These are phyloP conservation scores for Otolemur crassicaudatus DNA, from an alignment of 2,797 vertebrate genomes.

Conservation along the genomic window DNA sequence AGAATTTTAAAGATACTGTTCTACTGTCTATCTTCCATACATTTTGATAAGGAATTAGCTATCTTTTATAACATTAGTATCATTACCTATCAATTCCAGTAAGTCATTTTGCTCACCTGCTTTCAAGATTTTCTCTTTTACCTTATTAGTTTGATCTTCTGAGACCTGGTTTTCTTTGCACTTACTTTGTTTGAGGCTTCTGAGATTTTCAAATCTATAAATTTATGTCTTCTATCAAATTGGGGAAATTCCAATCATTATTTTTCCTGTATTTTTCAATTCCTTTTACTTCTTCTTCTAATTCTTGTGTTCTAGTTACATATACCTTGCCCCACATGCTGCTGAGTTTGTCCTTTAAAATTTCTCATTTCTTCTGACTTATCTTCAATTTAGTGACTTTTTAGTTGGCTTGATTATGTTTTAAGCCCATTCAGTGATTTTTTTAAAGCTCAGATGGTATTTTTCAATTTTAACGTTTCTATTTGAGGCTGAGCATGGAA, in stretches of 20 bases:
- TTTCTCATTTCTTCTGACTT: neutral
- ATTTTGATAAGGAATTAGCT: neutral
- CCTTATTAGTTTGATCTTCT: neutral
- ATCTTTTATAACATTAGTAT: neutral
- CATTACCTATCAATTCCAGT: neutral
- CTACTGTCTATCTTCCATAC: neutral
- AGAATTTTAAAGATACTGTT: neutral
- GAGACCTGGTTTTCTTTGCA: neutral
- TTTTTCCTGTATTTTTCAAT: neutral
- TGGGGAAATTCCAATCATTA: neutral
- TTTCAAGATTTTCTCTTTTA: neutral
- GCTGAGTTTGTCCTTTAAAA: neutral
- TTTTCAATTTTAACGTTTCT: neutral
- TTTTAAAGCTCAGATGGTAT: neutral
- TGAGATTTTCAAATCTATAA: neutral
- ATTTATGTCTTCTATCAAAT: neutral
- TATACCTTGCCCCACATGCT: neutral
- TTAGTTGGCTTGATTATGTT: neutral
- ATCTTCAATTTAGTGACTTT: neutral
- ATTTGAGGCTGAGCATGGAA: neutral
- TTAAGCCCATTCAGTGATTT: neutral
- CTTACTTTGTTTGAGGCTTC: neutral
- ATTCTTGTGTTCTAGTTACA: neutral
- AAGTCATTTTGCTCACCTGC: neutral
- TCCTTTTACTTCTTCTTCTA: neutral